Evolutionary conservation across 2,797 vertebrate genomes (phyloP).

Genomic region (Hoplostethus mediterraneus): DNA sequence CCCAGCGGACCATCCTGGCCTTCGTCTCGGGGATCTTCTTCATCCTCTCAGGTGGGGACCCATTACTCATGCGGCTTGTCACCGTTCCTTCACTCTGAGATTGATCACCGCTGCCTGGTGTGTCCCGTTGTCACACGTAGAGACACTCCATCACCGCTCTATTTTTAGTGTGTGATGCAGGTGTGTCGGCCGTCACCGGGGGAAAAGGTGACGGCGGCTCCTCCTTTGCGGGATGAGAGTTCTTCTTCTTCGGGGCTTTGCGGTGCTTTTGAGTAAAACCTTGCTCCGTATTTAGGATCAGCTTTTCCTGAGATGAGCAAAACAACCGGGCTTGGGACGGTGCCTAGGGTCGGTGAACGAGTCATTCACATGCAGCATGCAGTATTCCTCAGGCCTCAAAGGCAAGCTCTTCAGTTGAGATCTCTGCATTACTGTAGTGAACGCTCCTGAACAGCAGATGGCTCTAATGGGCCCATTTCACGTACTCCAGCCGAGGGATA

Average conservation of each 20-base stretch:
- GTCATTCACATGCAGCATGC: neutral
- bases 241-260: constrained; percentile 26
- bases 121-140: constrained; percentile 63
- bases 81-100: constrained; percentile 43
- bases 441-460: constrained; percentile 71
- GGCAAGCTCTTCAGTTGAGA: neutral
- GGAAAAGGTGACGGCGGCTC: constrained; percentile 23
- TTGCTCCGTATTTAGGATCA: neutral
- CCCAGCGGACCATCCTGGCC: constrained; percentile 94
- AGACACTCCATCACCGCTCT: constrained; percentile 59
- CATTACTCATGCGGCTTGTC: constrained; percentile 39
- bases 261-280: neutral
- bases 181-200: constrained; percentile 35
- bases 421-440: constrained; percentile 50
- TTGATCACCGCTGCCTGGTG: constrained; percentile 57
- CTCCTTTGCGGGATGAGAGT: neutral
- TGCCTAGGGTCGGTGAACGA: neutral
- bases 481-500: neutral
- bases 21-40: constrained; percentile 97
- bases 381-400: neutral
- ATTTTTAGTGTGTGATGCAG: constrained; percentile 58
- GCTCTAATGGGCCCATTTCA: constrained; percentile 53
- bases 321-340: neutral
- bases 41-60: constrained; percentile 90
- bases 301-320: too few species aligned